Percentiles rank a stretch among this genome's conserved stretches.
phyloP scores from a whole-genome alignment of 2,888 invertebrate species.

The Bugula neritina region DNA sequence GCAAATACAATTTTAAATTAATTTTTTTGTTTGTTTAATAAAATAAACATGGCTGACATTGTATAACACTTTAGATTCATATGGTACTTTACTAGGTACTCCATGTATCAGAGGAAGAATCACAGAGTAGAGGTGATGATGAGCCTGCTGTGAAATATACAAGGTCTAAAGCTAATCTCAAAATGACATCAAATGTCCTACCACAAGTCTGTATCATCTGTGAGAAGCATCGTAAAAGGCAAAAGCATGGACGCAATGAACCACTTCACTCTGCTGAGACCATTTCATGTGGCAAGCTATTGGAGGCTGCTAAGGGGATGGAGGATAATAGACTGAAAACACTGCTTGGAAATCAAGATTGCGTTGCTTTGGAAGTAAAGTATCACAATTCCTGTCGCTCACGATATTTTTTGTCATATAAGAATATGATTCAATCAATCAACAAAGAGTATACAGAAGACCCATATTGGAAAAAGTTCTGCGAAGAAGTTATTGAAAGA shows the following conservation, averaged over 20 bases:
- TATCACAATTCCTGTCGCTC: conserved; percentile 1
- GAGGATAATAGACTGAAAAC: neutral
- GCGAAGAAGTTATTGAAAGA: neutral
- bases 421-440: too few relatives aligned
- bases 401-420: neutral
- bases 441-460: too few relatives aligned
- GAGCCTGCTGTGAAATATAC: too few relatives aligned
- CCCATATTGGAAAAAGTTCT: neutral
- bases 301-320: neutral
- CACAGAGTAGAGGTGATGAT: too few relatives aligned
- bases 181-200: neutral
- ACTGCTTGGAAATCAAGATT: neutral
- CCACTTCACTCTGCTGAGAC: neutral
- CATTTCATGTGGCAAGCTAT: neutral
- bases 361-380: neutral
- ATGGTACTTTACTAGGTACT: too few relatives aligned
- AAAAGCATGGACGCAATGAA: neutral
- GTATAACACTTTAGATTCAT: neutral
- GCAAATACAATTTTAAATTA: too few relatives aligned
- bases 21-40: too few relatives aligned
- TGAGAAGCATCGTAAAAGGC: neutral
- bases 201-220: neutral
- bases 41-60: too few relatives aligned
- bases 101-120: too few relatives aligned
- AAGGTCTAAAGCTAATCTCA: neutral